phyloP scores from a whole-genome alignment of 2,797 vertebrate species.

The Etheostoma nigrum region DNA sequence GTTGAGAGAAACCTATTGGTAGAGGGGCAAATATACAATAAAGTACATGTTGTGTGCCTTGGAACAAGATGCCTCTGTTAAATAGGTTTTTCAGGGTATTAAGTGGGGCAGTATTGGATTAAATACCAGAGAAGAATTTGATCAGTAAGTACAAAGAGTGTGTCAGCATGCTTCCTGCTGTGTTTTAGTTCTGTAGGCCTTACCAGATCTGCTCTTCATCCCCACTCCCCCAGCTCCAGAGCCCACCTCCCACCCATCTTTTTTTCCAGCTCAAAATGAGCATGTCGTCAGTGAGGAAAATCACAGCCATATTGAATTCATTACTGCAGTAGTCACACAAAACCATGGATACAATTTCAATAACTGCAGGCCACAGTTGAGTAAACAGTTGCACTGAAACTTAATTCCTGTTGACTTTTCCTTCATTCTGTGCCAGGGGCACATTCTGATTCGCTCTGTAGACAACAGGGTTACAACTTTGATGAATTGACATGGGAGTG shows the following conservation, averaged over 20 bases:
- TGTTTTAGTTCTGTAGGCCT: conserved; percentile 42
- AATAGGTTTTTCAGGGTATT: conserved; percentile 2
- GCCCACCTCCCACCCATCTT: conserved; percentile 61
- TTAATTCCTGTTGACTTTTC: conserved; percentile 99
- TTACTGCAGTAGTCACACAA: conserved; percentile 98
- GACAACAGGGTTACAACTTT: conserved; percentile 96
- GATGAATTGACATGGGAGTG: conserved; percentile 90
- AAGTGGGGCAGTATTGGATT: background rate
- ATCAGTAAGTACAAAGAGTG: conserved; percentile 8
- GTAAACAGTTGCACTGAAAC: conserved; percentile 99
- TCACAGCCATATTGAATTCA: conserved; percentile 98
- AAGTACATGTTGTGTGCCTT: background rate
- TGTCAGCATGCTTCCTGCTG: conserved; percentile 20
- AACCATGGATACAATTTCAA: conserved; percentile 99
- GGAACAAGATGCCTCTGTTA: conserved; percentile 2
- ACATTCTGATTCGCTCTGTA: conserved; percentile 94
- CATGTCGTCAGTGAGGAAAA: conserved; percentile 92
- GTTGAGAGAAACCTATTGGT: background rate
- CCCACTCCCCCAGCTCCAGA: conserved; percentile 24
- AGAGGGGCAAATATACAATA: background rate
- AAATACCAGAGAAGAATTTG: conserved; percentile 11
- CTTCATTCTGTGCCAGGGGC: conserved; percentile 96
- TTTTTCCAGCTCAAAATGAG: conserved; percentile 85
- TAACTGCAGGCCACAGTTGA: conserved; percentile 99
- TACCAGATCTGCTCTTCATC: conserved; percentile 53